Evolutionary conservation across 2,797 vertebrate species (phyloP), one percentile per base, ranked within the genome.

Genomic region (Oceanodroma leucorhoa): DNA sequence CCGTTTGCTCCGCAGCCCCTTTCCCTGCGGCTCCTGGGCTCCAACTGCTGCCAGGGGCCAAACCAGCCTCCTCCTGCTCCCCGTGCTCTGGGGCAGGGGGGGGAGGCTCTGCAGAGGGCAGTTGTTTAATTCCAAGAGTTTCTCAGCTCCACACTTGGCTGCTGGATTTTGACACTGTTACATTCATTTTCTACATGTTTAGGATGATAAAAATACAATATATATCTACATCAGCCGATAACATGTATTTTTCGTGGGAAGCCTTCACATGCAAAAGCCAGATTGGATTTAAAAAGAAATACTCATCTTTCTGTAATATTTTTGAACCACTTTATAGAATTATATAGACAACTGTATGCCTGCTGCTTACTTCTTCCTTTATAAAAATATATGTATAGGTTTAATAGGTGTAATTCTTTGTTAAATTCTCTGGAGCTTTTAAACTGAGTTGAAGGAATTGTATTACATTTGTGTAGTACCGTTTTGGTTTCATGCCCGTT

Each of bases 281-380:
- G 70, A 60, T 51, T 64, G 18, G 45, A 32, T 81, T 92, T 69
- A 32, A 69, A 83, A 64, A 24, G 69, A 85, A 88, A 69, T 43
- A 46, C 65, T 89, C 76, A 62, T 61, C 53, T 62, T 67, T 67
- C 70, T 60, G 20, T 81, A 60, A 62, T 77, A 71, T 40, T 86
- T 89, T 79, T 69, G 26, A 96, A 60, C 16, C 36, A 21, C 82
- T 50, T 72, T 3, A 60, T n/a, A n/a, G 79, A 86, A 88, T 69
- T 83, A 61, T 4, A 11, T 11, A 20, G 82, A 22, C 65, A 64
- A 14, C 27, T 21, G 21, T 58, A 22, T 19, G 30, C 87, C 87
- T 90, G 83, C 93, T 54, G 85, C 94, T 95, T 61, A 83, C 90
- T 95, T 91, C 70, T 71, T 88, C 83, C 72, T 79, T 82, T 87